phyloP scores from a whole-genome alignment of 1,140 invertebrate genomes.

The Magallana gigas region DNA sequence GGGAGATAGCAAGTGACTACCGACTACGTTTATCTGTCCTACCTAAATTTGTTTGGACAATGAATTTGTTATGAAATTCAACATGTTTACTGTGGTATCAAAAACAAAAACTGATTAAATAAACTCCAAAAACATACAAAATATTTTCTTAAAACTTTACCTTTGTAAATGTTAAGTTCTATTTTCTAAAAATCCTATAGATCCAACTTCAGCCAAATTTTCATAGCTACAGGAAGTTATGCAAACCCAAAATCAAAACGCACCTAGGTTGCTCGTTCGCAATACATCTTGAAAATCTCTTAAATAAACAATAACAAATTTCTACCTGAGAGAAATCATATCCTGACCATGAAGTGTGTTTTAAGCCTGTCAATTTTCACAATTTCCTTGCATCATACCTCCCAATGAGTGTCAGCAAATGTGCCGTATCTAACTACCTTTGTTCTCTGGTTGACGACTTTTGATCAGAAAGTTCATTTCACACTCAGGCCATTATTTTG shows the following conservation, averaged over 20 bases:
- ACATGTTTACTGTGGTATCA: neutral
- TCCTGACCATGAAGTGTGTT: neutral
- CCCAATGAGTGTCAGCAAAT: neutral
- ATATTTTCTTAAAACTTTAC: neutral
- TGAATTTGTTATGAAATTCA: neutral
- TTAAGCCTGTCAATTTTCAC: neutral
- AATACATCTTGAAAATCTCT: neutral
- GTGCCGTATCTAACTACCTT: neutral
- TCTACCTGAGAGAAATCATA: conserved; percentile 10
- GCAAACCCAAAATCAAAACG: too few relatives aligned
- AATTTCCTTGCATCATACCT: neutral
- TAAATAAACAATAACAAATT: conserved; percentile 12
- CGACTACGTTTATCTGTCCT: neutral
- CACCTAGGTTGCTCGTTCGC: neutral
- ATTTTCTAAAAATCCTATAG: too few relatives aligned
- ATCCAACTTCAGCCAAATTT: neutral
- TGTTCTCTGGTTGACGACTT: neutral
- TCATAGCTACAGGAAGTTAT: neutral
- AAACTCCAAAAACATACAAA: neutral
- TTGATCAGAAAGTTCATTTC: conserved; percentile 7
- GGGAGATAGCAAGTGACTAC: neutral
- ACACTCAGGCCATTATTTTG: neutral
- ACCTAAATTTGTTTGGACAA: neutral
- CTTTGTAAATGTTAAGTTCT: neutral
- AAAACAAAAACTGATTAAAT: neutral